phyloP scores from a whole-genome alignment of 2,797 vertebrate genomes.

The Lophotriccus pileatus region DNA sequence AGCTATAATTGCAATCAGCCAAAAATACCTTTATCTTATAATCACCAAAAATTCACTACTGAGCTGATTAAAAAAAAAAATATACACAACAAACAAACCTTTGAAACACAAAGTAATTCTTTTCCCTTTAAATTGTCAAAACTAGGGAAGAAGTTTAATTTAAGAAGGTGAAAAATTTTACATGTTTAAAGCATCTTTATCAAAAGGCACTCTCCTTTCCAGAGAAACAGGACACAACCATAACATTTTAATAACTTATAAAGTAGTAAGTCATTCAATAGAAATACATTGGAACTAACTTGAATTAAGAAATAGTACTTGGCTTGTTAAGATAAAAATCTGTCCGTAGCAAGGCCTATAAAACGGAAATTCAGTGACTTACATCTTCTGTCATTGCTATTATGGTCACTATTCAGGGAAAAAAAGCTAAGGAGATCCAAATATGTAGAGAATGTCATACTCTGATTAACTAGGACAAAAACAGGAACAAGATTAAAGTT shows the following conservation, averaged over 20 bases:
- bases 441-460: accelerated
- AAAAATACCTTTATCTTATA: not conserved
- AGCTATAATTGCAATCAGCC: not conserved
- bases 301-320: not conserved
- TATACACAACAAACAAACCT: not conserved
- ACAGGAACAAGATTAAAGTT: not conserved
- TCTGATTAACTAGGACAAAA: not conserved
- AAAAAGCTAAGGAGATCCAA: not conserved
- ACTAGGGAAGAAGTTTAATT: not conserved
- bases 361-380: not conserved
- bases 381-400: not conserved
- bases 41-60: not conserved
- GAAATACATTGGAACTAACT: not conserved
- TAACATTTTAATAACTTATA: not conserved
- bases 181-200: not conserved
- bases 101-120: not conserved
- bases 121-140: not conserved
- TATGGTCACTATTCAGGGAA: not conserved
- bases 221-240: not conserved
- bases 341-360: not conserved
- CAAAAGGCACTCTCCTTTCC: not conserved
- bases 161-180: not conserved
- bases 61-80: not conserved
- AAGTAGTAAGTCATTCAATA: not conserved
- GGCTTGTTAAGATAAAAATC: not conserved